These are phyloP conservation scores for Mesopsocus fuscifrons DNA, from an alignment of 2,888 invertebrate species.

Conservation along the genomic window DNA sequence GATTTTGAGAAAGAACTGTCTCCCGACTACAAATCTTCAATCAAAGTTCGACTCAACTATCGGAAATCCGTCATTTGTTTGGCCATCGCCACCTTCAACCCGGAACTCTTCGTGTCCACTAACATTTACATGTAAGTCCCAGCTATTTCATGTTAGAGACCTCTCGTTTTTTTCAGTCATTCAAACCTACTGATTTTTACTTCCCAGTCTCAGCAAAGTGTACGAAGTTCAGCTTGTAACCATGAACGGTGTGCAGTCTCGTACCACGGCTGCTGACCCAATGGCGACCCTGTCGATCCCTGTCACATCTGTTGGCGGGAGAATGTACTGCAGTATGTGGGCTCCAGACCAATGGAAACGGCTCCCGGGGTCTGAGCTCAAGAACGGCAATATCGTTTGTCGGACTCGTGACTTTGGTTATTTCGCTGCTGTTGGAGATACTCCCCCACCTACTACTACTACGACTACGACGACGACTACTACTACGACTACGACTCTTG, in stretches of 20 bases:
- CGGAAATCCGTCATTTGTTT: no score
- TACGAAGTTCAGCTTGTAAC: background rate
- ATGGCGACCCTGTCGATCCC: background rate
- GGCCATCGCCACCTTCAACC: no score
- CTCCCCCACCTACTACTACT: background rate
- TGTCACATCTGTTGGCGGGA: background rate
- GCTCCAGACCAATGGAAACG: no score
- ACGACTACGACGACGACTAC: background rate
- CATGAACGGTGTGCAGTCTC: background rate
- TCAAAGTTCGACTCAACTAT: no score
- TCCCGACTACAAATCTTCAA: no score
- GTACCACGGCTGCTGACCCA: background rate
- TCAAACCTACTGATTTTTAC: background rate
- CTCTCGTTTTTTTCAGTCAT: no score
- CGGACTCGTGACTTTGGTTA: background rate
- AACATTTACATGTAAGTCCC: no score
- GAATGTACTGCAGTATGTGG: constrained; percentile 1
- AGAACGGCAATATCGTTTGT: background rate
- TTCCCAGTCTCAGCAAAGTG: background rate
- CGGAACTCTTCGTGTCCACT: no score
- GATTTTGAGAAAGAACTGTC: no score
- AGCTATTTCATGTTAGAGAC: no score
- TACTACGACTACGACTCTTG: no score
- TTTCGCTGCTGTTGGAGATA: background rate
- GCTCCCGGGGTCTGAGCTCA: background rate